A percentile compares a stretch with the other conserved stretches of the same genome.
Conservation (phyloP, 2,113 vertebrate genomes). For the Circaetus cinerascens region DNA sequence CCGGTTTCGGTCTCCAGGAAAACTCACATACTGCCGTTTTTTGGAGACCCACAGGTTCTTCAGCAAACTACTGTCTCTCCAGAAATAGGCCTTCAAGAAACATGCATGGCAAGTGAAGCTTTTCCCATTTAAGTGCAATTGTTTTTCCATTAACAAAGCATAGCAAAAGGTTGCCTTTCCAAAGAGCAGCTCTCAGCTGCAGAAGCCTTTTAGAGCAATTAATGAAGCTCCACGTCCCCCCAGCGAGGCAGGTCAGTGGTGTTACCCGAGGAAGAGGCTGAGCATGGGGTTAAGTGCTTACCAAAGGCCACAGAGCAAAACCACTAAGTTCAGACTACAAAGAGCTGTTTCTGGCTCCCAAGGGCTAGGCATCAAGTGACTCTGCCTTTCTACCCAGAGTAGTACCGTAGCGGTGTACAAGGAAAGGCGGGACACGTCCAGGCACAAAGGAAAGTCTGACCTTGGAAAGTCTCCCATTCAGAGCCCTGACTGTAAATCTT, state of each 20-base stretch:
- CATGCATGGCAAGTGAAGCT: conserved; percentile 53
- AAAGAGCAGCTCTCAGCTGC: background rate
- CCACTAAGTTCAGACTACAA: background rate
- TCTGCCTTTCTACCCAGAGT: background rate
- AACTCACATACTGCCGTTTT: conserved; percentile 86
- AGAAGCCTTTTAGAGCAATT: background rate
- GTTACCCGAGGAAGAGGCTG: background rate
- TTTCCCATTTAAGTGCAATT: background rate
- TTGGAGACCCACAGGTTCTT: conserved; percentile 85
- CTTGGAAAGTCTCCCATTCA: background rate
- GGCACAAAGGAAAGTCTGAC: background rate
- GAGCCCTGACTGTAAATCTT: background rate
- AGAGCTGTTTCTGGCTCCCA: background rate
- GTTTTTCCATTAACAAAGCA: background rate
- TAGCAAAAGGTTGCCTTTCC: background rate
- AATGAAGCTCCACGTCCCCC: background rate
- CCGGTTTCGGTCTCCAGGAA: conserved; percentile 78
- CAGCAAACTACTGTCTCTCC: conserved; percentile 91
- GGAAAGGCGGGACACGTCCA: background rate
- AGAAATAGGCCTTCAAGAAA: conserved; percentile 88
- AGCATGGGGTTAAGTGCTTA: background rate
- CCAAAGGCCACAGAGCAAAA: background rate
- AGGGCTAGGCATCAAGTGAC: background rate
- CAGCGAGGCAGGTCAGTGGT: background rate
- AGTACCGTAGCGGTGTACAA: background rate